phyloP scores from a whole-genome alignment of 2,797 vertebrate species.

The Acipenser ruthenus region DNA sequence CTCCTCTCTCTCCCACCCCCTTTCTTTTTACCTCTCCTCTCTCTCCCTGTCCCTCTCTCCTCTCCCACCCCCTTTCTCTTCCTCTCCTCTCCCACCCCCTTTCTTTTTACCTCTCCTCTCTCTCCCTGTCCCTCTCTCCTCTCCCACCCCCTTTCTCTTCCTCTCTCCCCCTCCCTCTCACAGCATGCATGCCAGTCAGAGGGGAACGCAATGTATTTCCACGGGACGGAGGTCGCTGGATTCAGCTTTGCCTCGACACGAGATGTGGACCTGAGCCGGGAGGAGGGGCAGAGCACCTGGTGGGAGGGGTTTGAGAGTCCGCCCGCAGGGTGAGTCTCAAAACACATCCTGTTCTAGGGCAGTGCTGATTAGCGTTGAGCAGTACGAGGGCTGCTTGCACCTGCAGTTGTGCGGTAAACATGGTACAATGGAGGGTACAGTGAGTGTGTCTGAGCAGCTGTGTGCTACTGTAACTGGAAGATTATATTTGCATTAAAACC shows the following conservation, averaged over 20 bases:
- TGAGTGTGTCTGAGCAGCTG: not conserved
- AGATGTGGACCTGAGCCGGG: constrained; percentile 84
- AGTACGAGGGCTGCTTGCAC: not conserved
- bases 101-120: too few relatives aligned
- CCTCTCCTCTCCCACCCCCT: too few relatives aligned
- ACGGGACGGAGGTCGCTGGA: constrained; percentile 76
- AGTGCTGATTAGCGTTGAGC: not conserved
- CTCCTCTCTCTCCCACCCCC: too few relatives aligned
- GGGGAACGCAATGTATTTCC: constrained; percentile 91
- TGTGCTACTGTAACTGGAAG: too few relatives aligned
- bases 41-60: too few relatives aligned
- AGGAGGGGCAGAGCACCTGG: constrained; percentile 88
- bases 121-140: too few relatives aligned
- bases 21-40: too few relatives aligned
- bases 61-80: too few relatives aligned
- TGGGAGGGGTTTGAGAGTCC: constrained; percentile 91
- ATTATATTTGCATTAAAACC: too few relatives aligned
- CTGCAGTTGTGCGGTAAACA: not conserved
- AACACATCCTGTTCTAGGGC: too few relatives aligned
- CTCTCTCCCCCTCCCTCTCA: constrained; percentile 18
- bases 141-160: not conserved
- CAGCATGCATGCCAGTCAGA: constrained; percentile 98
- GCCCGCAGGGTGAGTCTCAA: constrained; percentile 74
- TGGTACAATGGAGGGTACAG: not conserved
- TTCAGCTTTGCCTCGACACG: constrained; percentile 85